Base-by-base conservation (phyloP, 2,888 invertebrate genomes). In the Ennomos quercinarius region DNA sequence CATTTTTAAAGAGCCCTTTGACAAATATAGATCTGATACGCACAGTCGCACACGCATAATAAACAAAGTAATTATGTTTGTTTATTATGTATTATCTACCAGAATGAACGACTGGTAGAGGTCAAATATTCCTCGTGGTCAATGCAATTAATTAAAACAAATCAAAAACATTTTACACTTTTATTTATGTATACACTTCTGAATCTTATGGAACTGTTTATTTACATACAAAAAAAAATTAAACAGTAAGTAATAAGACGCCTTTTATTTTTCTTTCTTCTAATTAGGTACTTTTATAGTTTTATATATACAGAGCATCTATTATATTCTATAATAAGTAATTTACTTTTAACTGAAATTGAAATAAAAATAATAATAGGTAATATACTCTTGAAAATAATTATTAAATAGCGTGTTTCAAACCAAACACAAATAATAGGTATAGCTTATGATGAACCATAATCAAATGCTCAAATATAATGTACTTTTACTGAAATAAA, bases 151-250 rank as follows among this genome's bases (percentile, higher is more conserved):
- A 58, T 47, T 46, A 48, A 52, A 52, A 58, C 52, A 9, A 57
- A 43, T 10, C 27, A 13, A 12, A 39, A 65, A 64, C 63, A 66
- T 68, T 66, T 66, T 65, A 52, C 61, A 61, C 77, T 87, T 87
- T 85, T 85, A 85, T 87, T 55, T 71, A 84, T 85, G 89, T 86
- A 86, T 87, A 89, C 87, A 90, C 77, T 81, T 86, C 80, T 84
- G 78, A 82, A 82, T 84, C 75, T 76, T 81, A 78, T 43, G 60
- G 43, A 52, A 77, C 61, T 65, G 66, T 71, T 78, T 80, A 80
- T 80, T 80, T 91, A 90, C 87, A 77, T 87, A 86, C 83, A 89
- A 84, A 81, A 79, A 83, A 80, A 81, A 80, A 76, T 73, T 81
- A 80, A 86, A 84, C 73, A 75, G 74, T 85, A 83, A 87, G 88